A percentile compares a stretch with the other conserved stretches of the same genome.
Evolutionary conservation across 1,140 invertebrate genomes (phyloP).

Genomic region (Anastatus disparis): DNA sequence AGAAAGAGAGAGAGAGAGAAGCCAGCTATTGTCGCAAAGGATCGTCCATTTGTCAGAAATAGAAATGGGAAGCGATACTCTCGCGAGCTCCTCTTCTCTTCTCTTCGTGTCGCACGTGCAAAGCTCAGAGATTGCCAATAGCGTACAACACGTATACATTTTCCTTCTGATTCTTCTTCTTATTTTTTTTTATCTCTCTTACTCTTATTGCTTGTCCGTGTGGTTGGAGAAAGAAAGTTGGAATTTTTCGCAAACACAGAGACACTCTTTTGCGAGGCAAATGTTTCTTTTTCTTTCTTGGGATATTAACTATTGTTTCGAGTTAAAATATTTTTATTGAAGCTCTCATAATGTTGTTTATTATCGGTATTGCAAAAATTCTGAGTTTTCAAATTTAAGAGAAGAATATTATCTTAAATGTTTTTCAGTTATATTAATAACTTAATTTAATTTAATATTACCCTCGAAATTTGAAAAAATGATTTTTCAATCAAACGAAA

Average conservation of each 20-base stretch:
- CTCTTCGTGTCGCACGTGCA: conserved; percentile 39
- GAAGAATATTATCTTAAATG: too few relatives aligned
- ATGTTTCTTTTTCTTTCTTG: too few relatives aligned
- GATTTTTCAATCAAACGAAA: too few relatives aligned
- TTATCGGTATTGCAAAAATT: too few relatives aligned
- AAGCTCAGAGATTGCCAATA: conserved; percentile 49
- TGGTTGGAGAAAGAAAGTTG: background rate
- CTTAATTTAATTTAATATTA: too few relatives aligned
- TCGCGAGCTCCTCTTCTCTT: background rate
- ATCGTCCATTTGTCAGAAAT: conserved; percentile 54
- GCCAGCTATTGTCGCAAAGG: conserved; percentile 55
- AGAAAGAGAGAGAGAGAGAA: conserved; percentile 41
- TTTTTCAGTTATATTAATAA: too few relatives aligned
- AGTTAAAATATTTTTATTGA: background rate
- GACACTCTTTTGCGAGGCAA: too few relatives aligned
- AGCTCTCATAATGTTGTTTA: too few relatives aligned
- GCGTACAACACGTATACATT: conserved; percentile 12
- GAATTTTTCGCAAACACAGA: too few relatives aligned
- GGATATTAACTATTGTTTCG: background rate
- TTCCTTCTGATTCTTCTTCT: too few relatives aligned
- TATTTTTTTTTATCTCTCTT: background rate
- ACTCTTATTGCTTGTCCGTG: background rate
- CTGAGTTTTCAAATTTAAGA: too few relatives aligned
- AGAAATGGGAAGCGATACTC: conserved; percentile 51
- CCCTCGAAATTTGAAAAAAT: too few relatives aligned